phyloP scores from a whole-genome alignment of 2,888 invertebrate genomes.

The Plebejus argus region DNA sequence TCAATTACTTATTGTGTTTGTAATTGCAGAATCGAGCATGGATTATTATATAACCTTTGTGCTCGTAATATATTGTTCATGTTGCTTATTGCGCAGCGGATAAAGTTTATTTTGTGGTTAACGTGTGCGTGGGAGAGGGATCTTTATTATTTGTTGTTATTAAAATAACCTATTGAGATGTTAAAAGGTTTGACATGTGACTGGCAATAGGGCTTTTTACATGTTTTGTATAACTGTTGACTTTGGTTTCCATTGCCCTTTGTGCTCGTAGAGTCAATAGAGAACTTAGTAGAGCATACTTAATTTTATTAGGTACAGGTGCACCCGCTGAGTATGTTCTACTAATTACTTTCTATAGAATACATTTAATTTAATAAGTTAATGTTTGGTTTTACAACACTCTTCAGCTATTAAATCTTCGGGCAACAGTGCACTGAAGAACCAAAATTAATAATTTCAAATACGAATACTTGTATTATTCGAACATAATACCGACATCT shows the following conservation, averaged over 20 bases:
- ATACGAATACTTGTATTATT: too few species aligned
- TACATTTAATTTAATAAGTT: too few species aligned
- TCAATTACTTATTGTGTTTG: slow-evolving; percentile 71
- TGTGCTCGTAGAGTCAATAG: slow-evolving; percentile 22
- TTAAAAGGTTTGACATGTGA: slow-evolving; percentile 49
- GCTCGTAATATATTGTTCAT: slow-evolving; percentile 48
- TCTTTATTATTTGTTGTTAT: slow-evolving; percentile 51
- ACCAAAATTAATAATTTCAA: too few species aligned
- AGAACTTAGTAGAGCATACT: background rate
- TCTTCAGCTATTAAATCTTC: too few species aligned
- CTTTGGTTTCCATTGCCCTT: slow-evolving; percentile 22
- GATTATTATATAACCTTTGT: slow-evolving; percentile 60
- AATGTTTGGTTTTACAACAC: too few species aligned
- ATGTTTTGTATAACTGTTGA: slow-evolving; percentile 37
- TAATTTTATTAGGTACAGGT: slow-evolving; percentile 15
- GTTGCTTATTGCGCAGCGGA: slow-evolving; percentile 25
- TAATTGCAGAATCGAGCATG: slow-evolving; percentile 62
- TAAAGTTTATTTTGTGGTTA: slow-evolving; percentile 23
- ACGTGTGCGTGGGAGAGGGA: slow-evolving; percentile 51
- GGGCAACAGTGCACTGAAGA: too few species aligned
- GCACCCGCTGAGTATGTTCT: background rate
- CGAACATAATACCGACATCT: too few species aligned
- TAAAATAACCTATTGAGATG: slow-evolving; percentile 53
- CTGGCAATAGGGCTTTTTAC: slow-evolving; percentile 43
- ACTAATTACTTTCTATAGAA: background rate